Conservation (phyloP, 2,113 vertebrate genomes). For the Hippocampus comes region DNA sequence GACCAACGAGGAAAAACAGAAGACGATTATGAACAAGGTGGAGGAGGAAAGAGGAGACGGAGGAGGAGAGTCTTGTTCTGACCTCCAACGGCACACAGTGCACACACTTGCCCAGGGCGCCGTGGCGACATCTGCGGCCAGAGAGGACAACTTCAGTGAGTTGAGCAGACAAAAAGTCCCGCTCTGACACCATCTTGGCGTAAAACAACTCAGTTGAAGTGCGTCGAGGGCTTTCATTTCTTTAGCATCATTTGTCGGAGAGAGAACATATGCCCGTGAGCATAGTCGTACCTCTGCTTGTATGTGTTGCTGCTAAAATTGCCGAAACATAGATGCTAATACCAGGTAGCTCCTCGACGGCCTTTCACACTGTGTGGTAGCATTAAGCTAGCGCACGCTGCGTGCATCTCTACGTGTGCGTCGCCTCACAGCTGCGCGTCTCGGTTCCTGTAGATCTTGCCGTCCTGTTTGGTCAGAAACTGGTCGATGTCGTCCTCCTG, state of each 20-base stretch:
- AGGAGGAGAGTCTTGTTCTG: conserved; percentile 35
- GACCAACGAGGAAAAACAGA: neutral
- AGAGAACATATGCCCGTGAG: too few relatives aligned
- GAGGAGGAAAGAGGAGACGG: neutral
- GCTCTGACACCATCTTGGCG: neutral
- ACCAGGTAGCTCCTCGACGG: neutral
- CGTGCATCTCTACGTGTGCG: neutral
- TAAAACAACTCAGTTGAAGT: too few relatives aligned
- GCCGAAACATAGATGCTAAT: too few relatives aligned
- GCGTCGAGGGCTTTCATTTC: too few relatives aligned
- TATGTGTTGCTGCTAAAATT: too few relatives aligned
- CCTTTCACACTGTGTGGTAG: neutral
- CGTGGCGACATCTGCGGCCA: conserved; percentile 85
- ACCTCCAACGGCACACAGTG: conserved; percentile 97
- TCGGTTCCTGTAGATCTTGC: conserved; percentile 91
- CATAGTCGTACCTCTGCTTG: too few relatives aligned
- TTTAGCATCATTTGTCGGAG: too few relatives aligned
- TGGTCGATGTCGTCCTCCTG: conserved; percentile 95
- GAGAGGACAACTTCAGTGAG: neutral
- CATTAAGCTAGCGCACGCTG: neutral
- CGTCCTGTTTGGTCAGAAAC: conserved; percentile 90
- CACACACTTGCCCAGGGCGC: conserved; percentile 91
- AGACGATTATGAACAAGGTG: neutral
- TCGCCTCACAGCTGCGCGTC: conserved; percentile 88
- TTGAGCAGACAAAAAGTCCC: neutral